Conservation (phyloP, 2,888 invertebrate genomes). For the Eupithecia inturbata region DNA sequence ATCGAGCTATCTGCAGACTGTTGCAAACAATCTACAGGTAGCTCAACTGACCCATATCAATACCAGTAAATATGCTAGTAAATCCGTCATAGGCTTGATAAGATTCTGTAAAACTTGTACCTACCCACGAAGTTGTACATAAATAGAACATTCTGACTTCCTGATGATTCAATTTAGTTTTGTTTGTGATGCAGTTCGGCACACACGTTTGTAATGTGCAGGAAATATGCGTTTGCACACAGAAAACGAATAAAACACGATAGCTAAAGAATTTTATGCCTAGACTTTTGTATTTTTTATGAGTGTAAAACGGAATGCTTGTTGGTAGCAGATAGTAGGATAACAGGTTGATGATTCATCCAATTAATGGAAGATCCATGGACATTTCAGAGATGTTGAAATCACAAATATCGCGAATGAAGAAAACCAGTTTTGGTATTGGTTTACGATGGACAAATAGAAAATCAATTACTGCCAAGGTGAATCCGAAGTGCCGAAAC, state of each 20-base stretch:
- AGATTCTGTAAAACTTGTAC: neutral
- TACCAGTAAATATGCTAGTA: no score
- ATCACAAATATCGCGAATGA: conserved; percentile 15
- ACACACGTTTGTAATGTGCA: conserved; percentile 28
- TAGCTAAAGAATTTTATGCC: neutral
- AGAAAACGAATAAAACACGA: neutral
- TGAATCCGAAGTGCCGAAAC: conserved; percentile 23
- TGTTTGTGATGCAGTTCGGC: conserved; percentile 26
- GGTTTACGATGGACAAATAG: conserved; percentile 29
- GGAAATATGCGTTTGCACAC: neutral
- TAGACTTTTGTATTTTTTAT: neutral
- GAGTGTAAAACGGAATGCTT: neutral
- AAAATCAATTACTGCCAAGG: conserved; percentile 42
- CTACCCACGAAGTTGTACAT: neutral
- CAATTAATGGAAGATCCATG: conserved; percentile 11
- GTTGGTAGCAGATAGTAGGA: neutral
- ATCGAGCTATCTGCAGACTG: no score
- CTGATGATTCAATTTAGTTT: conserved; percentile 34
- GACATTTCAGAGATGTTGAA: conserved; percentile 5
- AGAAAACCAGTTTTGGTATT: conserved; percentile 27
- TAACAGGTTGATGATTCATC: conserved; percentile 15
- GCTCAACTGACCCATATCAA: no score
- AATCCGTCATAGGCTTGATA: neutral
- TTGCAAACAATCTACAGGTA: no score
- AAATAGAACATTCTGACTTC: neutral